Base-by-base conservation (phyloP, 2,888 invertebrate species). In the Hemaris fuciformis region DNA sequence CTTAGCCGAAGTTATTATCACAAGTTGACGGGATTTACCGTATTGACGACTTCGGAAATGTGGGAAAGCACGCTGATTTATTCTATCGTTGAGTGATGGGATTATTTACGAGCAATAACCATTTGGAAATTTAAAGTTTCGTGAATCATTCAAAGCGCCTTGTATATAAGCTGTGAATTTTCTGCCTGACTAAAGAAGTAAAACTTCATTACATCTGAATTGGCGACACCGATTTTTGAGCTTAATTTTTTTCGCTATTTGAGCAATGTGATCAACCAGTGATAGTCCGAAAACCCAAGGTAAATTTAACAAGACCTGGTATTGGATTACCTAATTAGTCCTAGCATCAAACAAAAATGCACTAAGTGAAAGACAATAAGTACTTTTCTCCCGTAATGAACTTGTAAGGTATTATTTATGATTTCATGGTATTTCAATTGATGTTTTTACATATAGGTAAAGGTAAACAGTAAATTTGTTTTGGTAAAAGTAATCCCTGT, bases 361-460 rank as follows among this genome's bases (percentile, higher is more conserved):
- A 4, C 38, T 38, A 38, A 38, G 38, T 38, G 38, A 38, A 38
- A 53, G 53, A 53, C 53, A 53, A 53, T 53, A 53, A 48, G 48
- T 48, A 48, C 18, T 10, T 10, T 53, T 31, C 18, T 53, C 31
- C 27, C 10, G 10, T 53, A 18, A 53, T 53, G 10, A 18, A 20
- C 53, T 53, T 43, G 18, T 18, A 18, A 5, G 15, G 42, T 15
- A 3, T 43, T 18, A 18, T 4, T 43, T 43, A 8, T n/a, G n/a
- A n/a, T n/a, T n/a, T n/a, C n/a, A n/a, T n/a, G n/a, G n/a, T n/a
- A n/a, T n/a, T n/a, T n/a, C n/a, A n/a, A n/a, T n/a, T n/a, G n/a
- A n/a, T n/a, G n/a, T n/a, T n/a, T n/a, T n/a, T n/a, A n/a, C n/a
- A n/a, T n/a, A n/a, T n/a, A n/a, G n/a, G n/a, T n/a, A n/a, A n/a